Conservation (phyloP, 2,113 vertebrate genomes). For the Pitta sordida region DNA sequence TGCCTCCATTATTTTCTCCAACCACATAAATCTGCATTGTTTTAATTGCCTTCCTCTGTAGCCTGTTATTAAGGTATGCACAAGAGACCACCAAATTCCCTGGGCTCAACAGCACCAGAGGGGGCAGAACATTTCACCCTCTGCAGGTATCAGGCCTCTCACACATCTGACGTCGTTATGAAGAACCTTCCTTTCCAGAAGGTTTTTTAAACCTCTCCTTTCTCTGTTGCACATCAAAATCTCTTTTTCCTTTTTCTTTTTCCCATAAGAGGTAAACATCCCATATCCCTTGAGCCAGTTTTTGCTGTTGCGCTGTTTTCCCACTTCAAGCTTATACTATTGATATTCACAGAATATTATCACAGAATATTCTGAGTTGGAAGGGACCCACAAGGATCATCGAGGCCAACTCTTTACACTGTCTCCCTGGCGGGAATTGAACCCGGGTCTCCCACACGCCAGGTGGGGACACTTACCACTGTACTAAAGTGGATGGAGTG, state of each 20-base stretch:
- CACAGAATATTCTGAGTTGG: too few relatives aligned
- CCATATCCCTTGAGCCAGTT: background rate
- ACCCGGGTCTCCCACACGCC: too few relatives aligned
- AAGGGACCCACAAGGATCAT: too few relatives aligned
- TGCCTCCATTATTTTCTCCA: background rate
- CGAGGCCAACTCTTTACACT: too few relatives aligned
- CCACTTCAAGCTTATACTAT: background rate
- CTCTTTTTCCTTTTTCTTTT: background rate
- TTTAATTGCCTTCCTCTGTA: background rate
- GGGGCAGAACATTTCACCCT: background rate
- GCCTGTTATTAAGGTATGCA: background rate
- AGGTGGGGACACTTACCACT: too few relatives aligned
- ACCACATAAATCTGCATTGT: background rate
- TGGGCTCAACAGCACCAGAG: background rate
- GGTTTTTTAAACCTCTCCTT: background rate
- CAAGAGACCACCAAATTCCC: background rate
- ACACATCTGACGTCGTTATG: fast-evolving
- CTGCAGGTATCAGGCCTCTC: background rate
- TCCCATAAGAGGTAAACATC: background rate
- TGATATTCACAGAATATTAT: too few relatives aligned
- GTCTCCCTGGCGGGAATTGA: too few relatives aligned
- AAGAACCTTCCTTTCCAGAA: background rate
- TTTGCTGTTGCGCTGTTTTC: background rate
- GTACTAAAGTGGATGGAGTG: too few relatives aligned
- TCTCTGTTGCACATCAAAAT: background rate